Evolutionary conservation across 1,140 invertebrate genomes (phyloP), one percentile per base, ranked within the genome.

Genomic region (Aphidius gifuensis): DNA sequence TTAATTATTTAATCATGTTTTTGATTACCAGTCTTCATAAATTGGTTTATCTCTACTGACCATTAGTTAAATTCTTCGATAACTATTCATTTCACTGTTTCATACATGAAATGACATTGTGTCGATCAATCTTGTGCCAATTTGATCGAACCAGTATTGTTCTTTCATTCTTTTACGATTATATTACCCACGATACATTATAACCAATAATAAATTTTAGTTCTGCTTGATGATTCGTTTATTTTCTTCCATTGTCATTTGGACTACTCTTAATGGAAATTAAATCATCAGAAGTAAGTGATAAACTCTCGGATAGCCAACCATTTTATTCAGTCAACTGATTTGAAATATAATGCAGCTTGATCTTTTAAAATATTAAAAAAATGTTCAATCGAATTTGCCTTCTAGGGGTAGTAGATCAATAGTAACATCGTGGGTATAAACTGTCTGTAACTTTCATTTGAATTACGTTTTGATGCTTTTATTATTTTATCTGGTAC

Each of bases 51-150:
- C 77, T 69, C 86, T 85, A 6, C 87, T 85, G 0, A 89, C 85
- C 72, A 92, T 89, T 4, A 94, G 79, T 61, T 94, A 74, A 1
- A 90, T 82, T 65, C 94, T 84, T 79, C 99, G 97, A 74, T 94
- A 94, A 80, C 93, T 96, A 5, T 94, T 98, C 54, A 98, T 87
- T 4, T 98, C 98, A 77, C 92, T 95, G 0, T 97, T 85, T 64
- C 92, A 93, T 60, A 98, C 89, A 77, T 98, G 96, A 76, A 99
- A 81, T 6, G 97, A 97, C 95, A 99, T 97, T 5, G 98, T 99
- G 76, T 99, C 97, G 67, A 99, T 75, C 82, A 99, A 99, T 60
- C 93, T 80, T 0, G 89, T 84, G 70, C 87, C 88, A 9, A 90
- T 92, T 67, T 78, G 83, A 68, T 92, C 84, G n/a, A 94, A 63